Percentiles rank a stretch among this genome's conserved stretches.
Conservation (phyloP, 2,888 invertebrate species). For the Spisula subtruncata region DNA sequence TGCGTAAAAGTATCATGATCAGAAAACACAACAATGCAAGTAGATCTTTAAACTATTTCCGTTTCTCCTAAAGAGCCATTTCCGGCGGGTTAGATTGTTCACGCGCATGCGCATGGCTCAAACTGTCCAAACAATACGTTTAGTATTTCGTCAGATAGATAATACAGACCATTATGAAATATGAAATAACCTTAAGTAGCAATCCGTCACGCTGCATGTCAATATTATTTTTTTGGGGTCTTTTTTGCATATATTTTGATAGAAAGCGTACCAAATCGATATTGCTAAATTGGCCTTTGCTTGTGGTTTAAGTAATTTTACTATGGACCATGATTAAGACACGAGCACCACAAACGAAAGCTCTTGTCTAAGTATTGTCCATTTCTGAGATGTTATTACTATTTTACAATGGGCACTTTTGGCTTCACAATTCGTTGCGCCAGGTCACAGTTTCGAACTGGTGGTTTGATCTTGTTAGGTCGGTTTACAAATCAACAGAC, state of each 20-base stretch:
- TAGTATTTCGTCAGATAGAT: not conserved
- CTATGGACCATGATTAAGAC: no score
- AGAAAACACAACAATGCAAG: constrained; percentile 28
- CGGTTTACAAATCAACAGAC: no score
- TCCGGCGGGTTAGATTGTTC: constrained; percentile 28
- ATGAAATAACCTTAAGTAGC: not conserved
- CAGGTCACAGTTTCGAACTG: no score
- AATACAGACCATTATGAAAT: constrained; percentile 6
- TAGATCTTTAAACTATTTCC: constrained; percentile 37
- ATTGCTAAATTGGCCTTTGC: not conserved
- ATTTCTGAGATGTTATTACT: no score
- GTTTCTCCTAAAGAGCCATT: constrained; percentile 11
- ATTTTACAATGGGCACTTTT: no score
- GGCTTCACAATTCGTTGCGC: no score
- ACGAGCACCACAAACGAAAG: no score
- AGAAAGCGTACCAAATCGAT: not conserved
- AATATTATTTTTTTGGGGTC: not conserved
- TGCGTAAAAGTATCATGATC: not conserved
- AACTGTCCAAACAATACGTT: not conserved
- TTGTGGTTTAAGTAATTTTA: not conserved
- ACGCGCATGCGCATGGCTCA: constrained; percentile 31
- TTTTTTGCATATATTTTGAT: not conserved
- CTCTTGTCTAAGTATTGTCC: no score
- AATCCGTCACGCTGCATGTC: not conserved
- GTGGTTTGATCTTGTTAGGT: no score